Conservation (phyloP, 2,113 vertebrate genomes). For the Python bivittatus region DNA sequence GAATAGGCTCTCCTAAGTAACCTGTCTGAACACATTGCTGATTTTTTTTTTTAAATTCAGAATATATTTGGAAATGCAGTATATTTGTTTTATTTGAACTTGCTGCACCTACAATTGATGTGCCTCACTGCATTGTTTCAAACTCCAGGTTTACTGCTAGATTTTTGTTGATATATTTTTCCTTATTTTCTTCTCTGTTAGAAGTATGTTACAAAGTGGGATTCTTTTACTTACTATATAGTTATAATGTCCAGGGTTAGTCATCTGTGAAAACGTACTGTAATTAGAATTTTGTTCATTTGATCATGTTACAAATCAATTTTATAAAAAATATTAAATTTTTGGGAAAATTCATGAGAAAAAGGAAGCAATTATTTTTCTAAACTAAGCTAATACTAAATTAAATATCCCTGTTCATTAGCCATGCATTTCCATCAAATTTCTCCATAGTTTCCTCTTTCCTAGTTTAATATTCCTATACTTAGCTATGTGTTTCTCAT, state of each 20-base stretch:
- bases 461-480: not conserved
- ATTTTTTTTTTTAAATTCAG: not conserved
- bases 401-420: not conserved
- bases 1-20: not conserved
- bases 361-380: too few species aligned
- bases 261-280: too few species aligned
- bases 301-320: too few species aligned
- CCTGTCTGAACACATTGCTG: not conserved
- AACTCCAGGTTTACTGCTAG: not conserved
- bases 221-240: too few species aligned
- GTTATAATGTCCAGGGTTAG: too few species aligned
- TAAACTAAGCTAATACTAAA: not conserved
- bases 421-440: not conserved
- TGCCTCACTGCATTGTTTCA: not conserved
- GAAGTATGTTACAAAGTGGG: too few species aligned
- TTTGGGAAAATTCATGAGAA: too few species aligned
- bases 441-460: not conserved
- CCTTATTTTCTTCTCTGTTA: too few species aligned
- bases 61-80: not conserved
- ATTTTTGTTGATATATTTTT: too few species aligned
- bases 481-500: not conserved
- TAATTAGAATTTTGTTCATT: too few species aligned
- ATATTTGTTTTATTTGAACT: not conserved
- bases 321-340: too few species aligned
- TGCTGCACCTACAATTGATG: not conserved